Evolutionary conservation across 92 coral and sea anemone genomes (phyloP), one percentile per base, ranked within the genome.

Genomic region (Palythoa heliodiscus): DNA sequence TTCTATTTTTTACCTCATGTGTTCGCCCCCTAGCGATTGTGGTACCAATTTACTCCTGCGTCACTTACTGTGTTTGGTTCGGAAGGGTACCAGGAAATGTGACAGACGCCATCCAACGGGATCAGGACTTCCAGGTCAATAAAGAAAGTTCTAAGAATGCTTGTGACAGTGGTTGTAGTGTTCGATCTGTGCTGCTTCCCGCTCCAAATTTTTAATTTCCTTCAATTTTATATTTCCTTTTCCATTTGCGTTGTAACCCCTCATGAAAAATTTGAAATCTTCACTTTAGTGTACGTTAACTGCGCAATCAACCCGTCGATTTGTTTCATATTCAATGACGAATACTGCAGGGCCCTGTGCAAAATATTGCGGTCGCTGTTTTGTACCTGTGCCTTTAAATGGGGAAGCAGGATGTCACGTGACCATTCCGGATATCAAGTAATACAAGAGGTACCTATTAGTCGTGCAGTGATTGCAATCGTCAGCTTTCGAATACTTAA

Each of bases 81-180:
- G 1, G 35, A 29, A 29, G 35, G 40, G 95, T 95, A 3, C 98
- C 98, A 3, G 98, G 98, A n/a, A 94, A 89, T 77, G 87, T 87
- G 60, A 93, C 95, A 16, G 89, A 75, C 25, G 93, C 97, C 69
- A 93, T 89, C 67, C 93, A 89, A 74, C 76, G 86, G 38, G 87
- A 89, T 6, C 95, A 93, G 85, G n/a, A n/a, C n/a, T n/a, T 89
- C 87, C 67, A 89, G 52, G 37, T 88, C 92, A 13, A 93, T 89
- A 89, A 92, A 90, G 79, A 91, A 89, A 37, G 97, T 92, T n/a
- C 89, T 93, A 17, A 89, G 91, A 74, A 93, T 93, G 97, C 84
- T 93, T 22, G 80, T 93, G 39, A 93, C 93, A 3, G 89, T 93
- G 5, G 95, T 91, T 54, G 71, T 91, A 3, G 86, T 90, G 15